phyloP scores from a whole-genome alignment of 92 coral and sea anemone genomes.

The Epizoanthus rinbou region DNA sequence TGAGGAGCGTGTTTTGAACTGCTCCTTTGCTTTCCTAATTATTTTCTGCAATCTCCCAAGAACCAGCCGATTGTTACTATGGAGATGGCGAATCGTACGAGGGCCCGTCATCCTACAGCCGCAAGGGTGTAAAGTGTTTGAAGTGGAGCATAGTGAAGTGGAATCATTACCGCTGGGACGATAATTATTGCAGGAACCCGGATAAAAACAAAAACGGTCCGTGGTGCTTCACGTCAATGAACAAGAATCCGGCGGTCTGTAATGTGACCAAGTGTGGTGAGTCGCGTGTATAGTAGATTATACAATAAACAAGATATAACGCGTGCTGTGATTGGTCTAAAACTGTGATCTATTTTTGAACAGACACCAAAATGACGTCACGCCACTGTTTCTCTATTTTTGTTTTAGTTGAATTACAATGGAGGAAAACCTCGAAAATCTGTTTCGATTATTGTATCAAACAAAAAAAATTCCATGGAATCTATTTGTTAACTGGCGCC shows the following conservation, averaged over 20 bases:
- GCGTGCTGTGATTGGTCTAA: no score
- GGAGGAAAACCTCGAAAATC: no score
- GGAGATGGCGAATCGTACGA: slow-evolving; percentile 29
- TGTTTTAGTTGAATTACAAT: no score
- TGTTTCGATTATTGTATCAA: no score
- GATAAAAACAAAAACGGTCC: slow-evolving; percentile 25
- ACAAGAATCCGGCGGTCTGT: slow-evolving; percentile 21
- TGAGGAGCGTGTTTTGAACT: no score
- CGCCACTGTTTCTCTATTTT: no score
- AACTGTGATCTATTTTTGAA: no score
- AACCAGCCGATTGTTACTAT: slow-evolving; percentile 38
- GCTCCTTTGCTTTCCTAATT: no score
- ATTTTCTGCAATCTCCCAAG: not conserved
- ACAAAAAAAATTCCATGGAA: no score
- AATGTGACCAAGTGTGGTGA: slow-evolving; percentile 43
- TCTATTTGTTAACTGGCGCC: no score
- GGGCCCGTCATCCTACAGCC: slow-evolving; percentile 34
- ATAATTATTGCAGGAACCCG: slow-evolving; percentile 40
- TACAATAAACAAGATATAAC: no score
- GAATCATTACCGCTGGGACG: slow-evolving; percentile 29
- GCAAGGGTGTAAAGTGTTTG: slow-evolving; percentile 15
- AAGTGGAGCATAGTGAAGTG: slow-evolving; percentile 41
- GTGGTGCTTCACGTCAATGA: slow-evolving; percentile 40
- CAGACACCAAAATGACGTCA: no score
- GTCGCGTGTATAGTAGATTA: not conserved